Evolutionary conservation across 2,113 vertebrate genomes (phyloP).

Genomic region (Nanger granti): DNA sequence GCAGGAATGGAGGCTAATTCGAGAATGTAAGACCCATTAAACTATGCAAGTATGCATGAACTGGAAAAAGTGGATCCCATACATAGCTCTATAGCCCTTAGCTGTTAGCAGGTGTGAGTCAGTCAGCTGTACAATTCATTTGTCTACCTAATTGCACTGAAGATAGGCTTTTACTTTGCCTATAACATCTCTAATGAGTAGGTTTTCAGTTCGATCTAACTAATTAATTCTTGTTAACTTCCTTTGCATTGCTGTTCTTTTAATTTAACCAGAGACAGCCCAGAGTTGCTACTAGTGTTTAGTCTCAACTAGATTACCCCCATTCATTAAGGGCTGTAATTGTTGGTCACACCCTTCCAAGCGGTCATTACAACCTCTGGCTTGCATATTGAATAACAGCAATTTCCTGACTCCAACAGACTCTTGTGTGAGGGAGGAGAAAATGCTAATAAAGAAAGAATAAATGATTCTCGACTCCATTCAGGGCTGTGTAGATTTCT

Average conservation of each 20-base stretch:
- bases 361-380: conserved; percentile 87
- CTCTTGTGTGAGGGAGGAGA: conserved; percentile 83
- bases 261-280: conserved; percentile 87
- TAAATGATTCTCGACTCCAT: conserved; percentile 85
- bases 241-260: conserved; percentile 85
- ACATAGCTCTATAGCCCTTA: conserved; percentile 80
- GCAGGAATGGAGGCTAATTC: conserved; percentile 79
- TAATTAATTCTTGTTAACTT: conserved; percentile 94
- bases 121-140: conserved; percentile 91
- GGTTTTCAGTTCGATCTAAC: conserved; percentile 87
- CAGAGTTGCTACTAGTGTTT: conserved; percentile 82
- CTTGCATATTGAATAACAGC: conserved; percentile 87
- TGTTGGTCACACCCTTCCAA: conserved; percentile 87
- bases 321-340: conserved; percentile 88
- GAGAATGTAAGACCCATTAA: conserved; percentile 84
- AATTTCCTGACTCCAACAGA: conserved; percentile 87
- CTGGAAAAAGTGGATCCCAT: conserved; percentile 85
- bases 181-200: conserved; percentile 92
- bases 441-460: conserved; percentile 88
- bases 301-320: conserved; percentile 86
- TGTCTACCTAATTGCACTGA: conserved; percentile 93
- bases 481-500: conserved; percentile 84
- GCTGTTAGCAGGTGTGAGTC: conserved; percentile 89
- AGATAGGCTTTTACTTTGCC: conserved; percentile 89
- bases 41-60: conserved; percentile 88